phyloP scores from a whole-genome alignment of 2,113 vertebrate genomes.

The Tichodroma muraria region DNA sequence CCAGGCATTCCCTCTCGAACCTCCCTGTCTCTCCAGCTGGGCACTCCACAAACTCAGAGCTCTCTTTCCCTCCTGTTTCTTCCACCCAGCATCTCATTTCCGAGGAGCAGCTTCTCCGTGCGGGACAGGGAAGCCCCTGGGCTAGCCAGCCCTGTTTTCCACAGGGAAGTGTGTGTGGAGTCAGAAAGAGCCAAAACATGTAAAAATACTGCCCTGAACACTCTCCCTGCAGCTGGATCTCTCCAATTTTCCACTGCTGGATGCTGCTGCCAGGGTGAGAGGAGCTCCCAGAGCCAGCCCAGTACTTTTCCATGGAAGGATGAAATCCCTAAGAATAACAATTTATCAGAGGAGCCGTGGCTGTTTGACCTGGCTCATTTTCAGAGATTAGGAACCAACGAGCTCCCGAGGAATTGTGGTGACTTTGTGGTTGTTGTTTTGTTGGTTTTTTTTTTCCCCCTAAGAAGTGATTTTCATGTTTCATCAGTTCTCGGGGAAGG shows the following conservation, averaged over 20 bases:
- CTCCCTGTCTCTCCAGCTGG: not conserved
- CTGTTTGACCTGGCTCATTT: conserved; percentile 59
- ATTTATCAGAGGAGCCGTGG: conserved; percentile 37
- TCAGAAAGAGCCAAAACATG: not conserved
- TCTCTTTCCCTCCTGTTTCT: not conserved
- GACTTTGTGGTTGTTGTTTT: not conserved
- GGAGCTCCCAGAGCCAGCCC: conserved; percentile 42
- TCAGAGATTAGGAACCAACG: conserved; percentile 54
- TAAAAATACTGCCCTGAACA: conserved; percentile 24
- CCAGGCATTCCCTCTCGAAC: not conserved
- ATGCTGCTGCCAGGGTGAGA: conserved; percentile 35
- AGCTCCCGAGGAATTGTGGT: conserved; percentile 26
- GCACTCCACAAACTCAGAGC: not conserved
- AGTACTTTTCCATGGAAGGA: conserved; percentile 67
- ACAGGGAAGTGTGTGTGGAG: not conserved
- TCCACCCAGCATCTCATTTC: not conserved
- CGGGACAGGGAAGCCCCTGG: not conserved
- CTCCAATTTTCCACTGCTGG: conserved; percentile 57
- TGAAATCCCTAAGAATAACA: conserved; percentile 55
- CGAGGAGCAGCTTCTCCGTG: not conserved
- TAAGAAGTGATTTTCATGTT: conserved; percentile 40
- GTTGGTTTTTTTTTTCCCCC: not conserved
- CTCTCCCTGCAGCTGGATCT: conserved; percentile 48
- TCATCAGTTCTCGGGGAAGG: not conserved
- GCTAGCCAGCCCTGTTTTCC: conserved; percentile 9